Evolutionary conservation across 2,113 vertebrate species (phyloP), one percentile per base, ranked within the genome.

Genomic region (Alligator mississippiensis): DNA sequence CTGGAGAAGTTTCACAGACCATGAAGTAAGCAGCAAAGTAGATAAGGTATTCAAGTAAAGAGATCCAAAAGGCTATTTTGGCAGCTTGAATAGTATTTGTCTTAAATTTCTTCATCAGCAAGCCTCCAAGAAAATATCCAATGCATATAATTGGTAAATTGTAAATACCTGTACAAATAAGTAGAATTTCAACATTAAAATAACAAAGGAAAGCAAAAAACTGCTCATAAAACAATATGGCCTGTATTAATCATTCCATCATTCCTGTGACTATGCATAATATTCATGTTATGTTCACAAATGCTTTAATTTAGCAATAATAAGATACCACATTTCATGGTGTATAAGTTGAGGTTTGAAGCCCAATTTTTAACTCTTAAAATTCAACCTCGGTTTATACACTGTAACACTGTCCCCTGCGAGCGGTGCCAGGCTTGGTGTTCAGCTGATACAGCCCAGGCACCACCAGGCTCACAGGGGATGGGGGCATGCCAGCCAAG

Each of bases 101-200:
- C 97, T 99, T 99, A 95, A 99, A 98, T 83, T 98, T 98, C 94
- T 99, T 99, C 99, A 99, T 99, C 66, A 99, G 97, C 34, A 99
- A 96, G 76, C 99, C 99, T 62, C 99, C 99, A 89, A 98, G 97
- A 94, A 99, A 98, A 95, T 99, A 99, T 61, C 99, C 99, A 94
- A 99, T 28, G 25, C 98, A 98, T 95, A 99, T 96, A 47, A 99
- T 96, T 2, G 99, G 99, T 82, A 99, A 98, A 93, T 98, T 98
- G 96, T 99, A 99, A 95, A 99, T 92, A 91, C 98, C 99, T 99
- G 90, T 68, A 93, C 86, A 91, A 95, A 98, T 81, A 82, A 80
- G 66, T 82, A 82, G 94, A 93, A 96, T 6, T 17, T 90, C 60
- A 74, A 63, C 87, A 86, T 96, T 96, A 96, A 92, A 92, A 88